phyloP scores from a whole-genome alignment of 2,113 vertebrate species.

The Clarias magur region DNA sequence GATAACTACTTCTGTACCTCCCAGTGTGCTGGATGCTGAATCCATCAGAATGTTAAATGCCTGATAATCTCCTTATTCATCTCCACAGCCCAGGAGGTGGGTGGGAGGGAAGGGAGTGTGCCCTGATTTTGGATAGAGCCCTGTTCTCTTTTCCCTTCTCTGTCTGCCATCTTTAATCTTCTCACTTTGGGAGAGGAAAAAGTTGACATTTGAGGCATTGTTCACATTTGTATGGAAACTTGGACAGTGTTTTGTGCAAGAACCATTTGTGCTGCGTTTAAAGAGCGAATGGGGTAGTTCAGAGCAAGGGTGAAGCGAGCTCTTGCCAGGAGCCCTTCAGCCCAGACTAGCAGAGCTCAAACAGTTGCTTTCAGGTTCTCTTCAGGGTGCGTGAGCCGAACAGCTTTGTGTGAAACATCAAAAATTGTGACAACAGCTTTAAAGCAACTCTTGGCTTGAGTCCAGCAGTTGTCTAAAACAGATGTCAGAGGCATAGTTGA shows the following conservation, averaged over 20 bases:
- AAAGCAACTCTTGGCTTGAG: constrained; percentile 18
- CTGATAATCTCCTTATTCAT: constrained; percentile 42
- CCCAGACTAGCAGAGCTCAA: neutral
- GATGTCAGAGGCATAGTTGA: constrained; percentile 25
- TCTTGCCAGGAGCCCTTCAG: constrained; percentile 7
- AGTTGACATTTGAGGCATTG: constrained; percentile 52
- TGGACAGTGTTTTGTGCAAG: constrained; percentile 42
- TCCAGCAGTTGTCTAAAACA: constrained; percentile 24
- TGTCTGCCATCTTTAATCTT: constrained; percentile 50
- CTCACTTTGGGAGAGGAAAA: constrained; percentile 52
- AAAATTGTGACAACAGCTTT: constrained; percentile 20
- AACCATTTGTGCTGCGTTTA: constrained; percentile 38
- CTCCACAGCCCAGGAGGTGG: constrained; percentile 6
- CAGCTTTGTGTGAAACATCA: constrained; percentile 29
- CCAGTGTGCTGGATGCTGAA: constrained; percentile 33
- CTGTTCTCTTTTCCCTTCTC: constrained; percentile 17
- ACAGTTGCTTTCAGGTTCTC: constrained; percentile 5
- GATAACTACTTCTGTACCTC: constrained; percentile 37
- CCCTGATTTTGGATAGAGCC: constrained; percentile 33
- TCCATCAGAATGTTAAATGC: constrained; percentile 36
- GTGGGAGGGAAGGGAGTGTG: constrained; percentile 29
- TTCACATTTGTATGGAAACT: constrained; percentile 52
- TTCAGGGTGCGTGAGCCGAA: constrained; percentile 15
- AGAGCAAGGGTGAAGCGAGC: constrained; percentile 25
- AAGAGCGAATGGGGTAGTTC: constrained; percentile 29